Conservation (phyloP, 2,113 vertebrate genomes). For the Apteryx owenii region DNA sequence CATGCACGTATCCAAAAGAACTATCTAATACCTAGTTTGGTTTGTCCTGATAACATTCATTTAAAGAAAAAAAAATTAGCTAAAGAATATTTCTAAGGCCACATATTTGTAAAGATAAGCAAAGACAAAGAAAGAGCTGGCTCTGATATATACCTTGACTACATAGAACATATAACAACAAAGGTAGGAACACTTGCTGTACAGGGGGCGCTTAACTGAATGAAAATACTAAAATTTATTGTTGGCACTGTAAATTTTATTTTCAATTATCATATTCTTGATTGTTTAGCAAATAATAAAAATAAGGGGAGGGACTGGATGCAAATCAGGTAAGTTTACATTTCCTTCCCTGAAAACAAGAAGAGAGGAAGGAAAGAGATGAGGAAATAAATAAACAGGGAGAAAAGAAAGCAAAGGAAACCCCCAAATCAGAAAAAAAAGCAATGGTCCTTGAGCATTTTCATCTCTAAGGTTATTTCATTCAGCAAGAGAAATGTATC, state of each 20-base stretch:
- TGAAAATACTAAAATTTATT: background rate
- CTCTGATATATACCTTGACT: background rate
- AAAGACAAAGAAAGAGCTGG: background rate
- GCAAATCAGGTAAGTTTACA: background rate
- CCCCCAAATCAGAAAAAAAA: background rate
- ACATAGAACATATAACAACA: background rate
- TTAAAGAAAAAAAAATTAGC: background rate
- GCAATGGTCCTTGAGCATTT: background rate
- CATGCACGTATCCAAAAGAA: background rate
- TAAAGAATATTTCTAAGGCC: background rate
- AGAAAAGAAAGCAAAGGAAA: background rate
- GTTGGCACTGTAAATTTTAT: background rate
- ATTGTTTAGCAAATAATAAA: background rate
- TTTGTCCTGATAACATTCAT: background rate
- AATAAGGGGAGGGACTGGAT: background rate
- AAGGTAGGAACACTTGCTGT: background rate
- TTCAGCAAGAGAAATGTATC: background rate
- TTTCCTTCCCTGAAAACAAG: background rate
- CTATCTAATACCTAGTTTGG: background rate
- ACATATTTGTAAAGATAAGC: background rate
- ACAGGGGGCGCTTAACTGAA: background rate
- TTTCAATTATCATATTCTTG: background rate
- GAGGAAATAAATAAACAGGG: background rate
- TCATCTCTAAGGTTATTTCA: background rate
- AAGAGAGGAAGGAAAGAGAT: background rate